Base-by-base conservation (phyloP, 2,888 invertebrate genomes). In the Pecten maximus region DNA sequence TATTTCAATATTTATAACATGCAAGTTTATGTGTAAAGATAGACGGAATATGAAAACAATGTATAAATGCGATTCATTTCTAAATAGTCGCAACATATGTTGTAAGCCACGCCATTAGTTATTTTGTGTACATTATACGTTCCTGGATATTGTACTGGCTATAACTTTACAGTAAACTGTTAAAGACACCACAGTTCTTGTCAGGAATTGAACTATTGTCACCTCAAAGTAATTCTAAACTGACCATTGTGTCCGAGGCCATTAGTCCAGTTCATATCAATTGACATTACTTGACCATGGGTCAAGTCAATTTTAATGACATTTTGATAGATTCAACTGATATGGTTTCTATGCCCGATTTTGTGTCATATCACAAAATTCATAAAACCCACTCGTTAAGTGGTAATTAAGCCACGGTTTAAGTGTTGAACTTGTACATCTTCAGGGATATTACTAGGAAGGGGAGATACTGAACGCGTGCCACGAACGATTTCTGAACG, bases 201-300 rank as follows among this genome's bases (percentile, higher is more conserved):
- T 28, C 35, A 28, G 35, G 74, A 74, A 28, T 35, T 74, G 74
- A 74, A 74, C 74, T 74, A 16, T 74, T 74, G 74, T 28, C 74
- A 74, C 74, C 74, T 74, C 28, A 3, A 12, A 74, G 74, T 74
- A 8, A 74, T 35, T 35, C 23, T 35, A 74, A 74, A 74, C 28
- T 74, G 74, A 74, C 74, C 74, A 74, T 74, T 74, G 74, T 74
- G 74, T 74, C 74, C 35, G 28, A 15, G 74, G 16, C 74, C 74
- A 74, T 74, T 74, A 74, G 74, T 74, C 74, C 74, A 74, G 74
- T 74, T 35, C 74, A 74, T 28, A 28, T 74, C 74, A 74, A 74
- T 74, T 74, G 74, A 74, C 74, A 74, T 74, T 74, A 74, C 74
- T 74, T 74, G 74, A 74, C 74, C 74, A 74, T 74, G 35, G 74